Conservation (phyloP, 2,797 vertebrate genomes). For the Neopelma chrysocephalum region DNA sequence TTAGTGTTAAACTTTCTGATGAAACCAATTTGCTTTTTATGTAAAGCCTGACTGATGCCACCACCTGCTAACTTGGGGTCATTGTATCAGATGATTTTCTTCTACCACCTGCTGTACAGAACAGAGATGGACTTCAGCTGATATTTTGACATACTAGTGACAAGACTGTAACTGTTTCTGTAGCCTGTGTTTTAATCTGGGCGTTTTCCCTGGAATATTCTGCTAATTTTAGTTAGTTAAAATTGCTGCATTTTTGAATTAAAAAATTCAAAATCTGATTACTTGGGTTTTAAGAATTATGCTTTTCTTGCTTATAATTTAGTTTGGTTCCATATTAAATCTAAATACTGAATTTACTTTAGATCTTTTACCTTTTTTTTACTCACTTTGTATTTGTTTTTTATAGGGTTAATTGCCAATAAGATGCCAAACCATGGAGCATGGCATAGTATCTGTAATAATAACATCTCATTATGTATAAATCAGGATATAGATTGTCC, state of each 20-base stretch:
- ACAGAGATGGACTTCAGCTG: background rate
- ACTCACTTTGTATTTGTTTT: background rate
- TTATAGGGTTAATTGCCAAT: background rate
- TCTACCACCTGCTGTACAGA: slow-evolving; percentile 16
- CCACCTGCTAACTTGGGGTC: slow-evolving; percentile 24
- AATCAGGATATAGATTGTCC: background rate
- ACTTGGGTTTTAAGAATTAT: background rate
- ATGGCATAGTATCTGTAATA: background rate
- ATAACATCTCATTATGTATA: background rate
- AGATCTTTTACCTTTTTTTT: background rate
- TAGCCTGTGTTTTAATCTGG: background rate
- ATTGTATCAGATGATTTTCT: slow-evolving; percentile 19
- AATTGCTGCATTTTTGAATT: background rate
- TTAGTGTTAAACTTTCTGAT: background rate
- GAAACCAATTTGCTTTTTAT: background rate
- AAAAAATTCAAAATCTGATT: background rate
- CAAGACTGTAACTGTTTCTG: background rate
- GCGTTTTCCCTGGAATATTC: background rate
- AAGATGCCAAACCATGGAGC: background rate
- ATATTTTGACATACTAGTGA: background rate
- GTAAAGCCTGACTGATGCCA: slow-evolving; percentile 33
- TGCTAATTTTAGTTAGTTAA: background rate
- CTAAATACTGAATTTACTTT: background rate
- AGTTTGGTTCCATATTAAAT: background rate
- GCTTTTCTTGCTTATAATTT: background rate